Percentiles rank a stretch among this genome's conserved stretches.
phyloP scores from a whole-genome alignment of 1,140 invertebrate genomes.

The Venturia canescens region DNA sequence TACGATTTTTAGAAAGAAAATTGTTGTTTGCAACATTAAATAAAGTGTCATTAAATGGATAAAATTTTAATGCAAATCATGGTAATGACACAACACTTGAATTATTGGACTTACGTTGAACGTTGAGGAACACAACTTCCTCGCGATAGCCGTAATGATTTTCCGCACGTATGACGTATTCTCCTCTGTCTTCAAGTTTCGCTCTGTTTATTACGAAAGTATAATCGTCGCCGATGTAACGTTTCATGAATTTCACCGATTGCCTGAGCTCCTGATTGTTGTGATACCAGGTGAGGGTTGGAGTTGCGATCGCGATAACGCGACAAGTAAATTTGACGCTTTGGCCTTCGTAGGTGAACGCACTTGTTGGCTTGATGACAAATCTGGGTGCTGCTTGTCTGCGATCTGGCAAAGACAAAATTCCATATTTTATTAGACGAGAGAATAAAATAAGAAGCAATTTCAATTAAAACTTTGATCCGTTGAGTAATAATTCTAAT shows the following conservation, averaged over 20 bases:
- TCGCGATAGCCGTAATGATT: constrained; percentile 98
- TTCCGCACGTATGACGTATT: constrained; percentile 97
- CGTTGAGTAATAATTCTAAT: neutral
- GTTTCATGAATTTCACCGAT: constrained; percentile 99
- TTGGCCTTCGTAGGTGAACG: constrained; percentile 97
- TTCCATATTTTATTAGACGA: constrained; percentile 45
- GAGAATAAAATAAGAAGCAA: constrained; percentile 30
- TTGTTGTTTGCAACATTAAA: neutral
- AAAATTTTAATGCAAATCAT: constrained; percentile 27
- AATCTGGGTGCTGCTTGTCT: constrained; percentile 98
- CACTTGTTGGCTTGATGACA: constrained; percentile 96
- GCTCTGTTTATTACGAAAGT: constrained; percentile 98
- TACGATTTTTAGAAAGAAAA: constrained; percentile 19
- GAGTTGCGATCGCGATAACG: constrained; percentile 95
- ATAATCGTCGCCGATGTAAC: constrained; percentile 96
- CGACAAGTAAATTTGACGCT: constrained; percentile 98
- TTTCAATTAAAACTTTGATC: neutral
- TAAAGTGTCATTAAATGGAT: neutral
- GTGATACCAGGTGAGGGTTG: constrained; percentile 96
- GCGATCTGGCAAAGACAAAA: constrained; percentile 83
- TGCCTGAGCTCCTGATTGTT: constrained; percentile 96
- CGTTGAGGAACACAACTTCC: constrained; percentile 97
- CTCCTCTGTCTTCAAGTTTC: constrained; percentile 96
- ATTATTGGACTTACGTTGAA: constrained; percentile 87
- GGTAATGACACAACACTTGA: constrained; percentile 3